Conservation (phyloP, 2,888 invertebrate species). For the Poecilobothrus nobilitatus region DNA sequence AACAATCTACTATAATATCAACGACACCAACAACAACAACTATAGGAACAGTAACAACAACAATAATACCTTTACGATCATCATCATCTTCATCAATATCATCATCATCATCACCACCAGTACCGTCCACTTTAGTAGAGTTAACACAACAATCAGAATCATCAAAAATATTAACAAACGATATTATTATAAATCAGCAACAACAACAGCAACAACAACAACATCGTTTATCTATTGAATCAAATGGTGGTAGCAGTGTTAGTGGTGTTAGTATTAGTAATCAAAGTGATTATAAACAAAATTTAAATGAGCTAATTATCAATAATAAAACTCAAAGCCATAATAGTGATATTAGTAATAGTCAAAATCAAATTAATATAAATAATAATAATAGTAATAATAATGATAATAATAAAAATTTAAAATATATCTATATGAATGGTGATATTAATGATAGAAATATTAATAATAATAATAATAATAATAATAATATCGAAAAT, state of each 20-base stretch:
- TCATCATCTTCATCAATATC: not conserved
- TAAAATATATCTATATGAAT: conserved; percentile 7
- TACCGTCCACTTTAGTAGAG: not conserved
- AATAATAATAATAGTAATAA: conserved; percentile 7
- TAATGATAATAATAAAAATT: conserved; percentile 12
- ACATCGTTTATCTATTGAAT: conserved; percentile 8
- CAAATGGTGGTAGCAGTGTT: not conserved
- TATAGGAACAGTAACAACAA: not conserved
- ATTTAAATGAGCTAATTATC: not conserved
- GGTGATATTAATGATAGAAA: not conserved
- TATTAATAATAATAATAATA: not conserved
- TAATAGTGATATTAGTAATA: conserved; percentile 12
- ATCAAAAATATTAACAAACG: not conserved
- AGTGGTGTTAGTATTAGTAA: conserved; percentile 2
- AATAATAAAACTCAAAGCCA: not conserved
- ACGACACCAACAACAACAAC: not conserved
- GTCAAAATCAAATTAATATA: not conserved
- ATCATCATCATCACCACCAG: not conserved
- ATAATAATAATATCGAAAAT: not conserved
- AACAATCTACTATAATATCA: conserved; percentile 7
- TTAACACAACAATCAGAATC: not conserved
- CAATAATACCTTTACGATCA: too few species aligned
- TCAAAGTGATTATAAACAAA: conserved; percentile 8
- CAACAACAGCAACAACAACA: not conserved
- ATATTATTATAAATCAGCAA: not conserved